A percentile compares a stretch with the other conserved stretches of the same genome.
Evolutionary conservation across 2,888 invertebrate genomes (phyloP).

Genomic region (Tuta absoluta): DNA sequence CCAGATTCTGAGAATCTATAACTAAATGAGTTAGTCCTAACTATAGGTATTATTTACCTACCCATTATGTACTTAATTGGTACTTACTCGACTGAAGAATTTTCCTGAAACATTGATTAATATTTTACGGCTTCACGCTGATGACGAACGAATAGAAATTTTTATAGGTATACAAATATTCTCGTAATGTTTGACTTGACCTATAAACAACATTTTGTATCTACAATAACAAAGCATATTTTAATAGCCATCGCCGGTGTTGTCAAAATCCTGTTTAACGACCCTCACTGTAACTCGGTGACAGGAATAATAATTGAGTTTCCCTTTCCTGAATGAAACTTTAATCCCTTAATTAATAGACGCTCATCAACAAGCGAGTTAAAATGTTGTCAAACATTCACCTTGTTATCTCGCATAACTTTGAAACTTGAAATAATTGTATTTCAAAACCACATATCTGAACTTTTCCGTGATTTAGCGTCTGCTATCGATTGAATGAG

Average conservation of each 20-base stretch:
- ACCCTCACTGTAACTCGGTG: neutral
- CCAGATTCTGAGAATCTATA: no score
- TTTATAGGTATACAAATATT: no score
- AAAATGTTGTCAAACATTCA: neutral
- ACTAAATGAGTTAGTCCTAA: no score
- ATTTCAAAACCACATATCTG: neutral
- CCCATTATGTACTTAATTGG: no score
- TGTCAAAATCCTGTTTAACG: conserved; percentile 1
- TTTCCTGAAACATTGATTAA: no score
- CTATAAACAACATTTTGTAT: neutral
- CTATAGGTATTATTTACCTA: no score
- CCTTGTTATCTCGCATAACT: neutral
- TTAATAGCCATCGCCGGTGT: no score
- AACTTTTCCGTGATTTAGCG: neutral
- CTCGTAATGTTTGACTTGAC: neutral
- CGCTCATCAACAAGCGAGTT: neutral
- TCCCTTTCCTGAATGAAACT: conserved; percentile 6
- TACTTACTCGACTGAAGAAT: no score
- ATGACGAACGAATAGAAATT: no score
- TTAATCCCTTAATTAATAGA: conserved; percentile 1
- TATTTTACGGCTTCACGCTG: no score
- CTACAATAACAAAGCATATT: neutral
- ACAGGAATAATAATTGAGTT: neutral
- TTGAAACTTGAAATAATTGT: neutral
- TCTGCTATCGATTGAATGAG: neutral